These are phyloP conservation scores for Pollenia angustigena DNA, from an alignment of 2,888 invertebrate genomes.

Conservation along the genomic window DNA sequence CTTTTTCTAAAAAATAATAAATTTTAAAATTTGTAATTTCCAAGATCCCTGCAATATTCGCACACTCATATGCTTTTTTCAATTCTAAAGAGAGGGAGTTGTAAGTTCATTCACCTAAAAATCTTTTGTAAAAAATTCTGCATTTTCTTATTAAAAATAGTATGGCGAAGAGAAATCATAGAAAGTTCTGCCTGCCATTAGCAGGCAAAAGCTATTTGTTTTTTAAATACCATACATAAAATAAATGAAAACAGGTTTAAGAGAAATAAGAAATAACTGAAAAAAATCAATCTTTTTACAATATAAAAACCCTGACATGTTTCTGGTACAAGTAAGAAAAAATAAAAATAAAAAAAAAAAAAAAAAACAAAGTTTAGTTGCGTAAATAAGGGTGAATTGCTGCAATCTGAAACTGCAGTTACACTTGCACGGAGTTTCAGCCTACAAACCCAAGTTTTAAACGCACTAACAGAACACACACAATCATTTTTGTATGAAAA, in stretches of 20 bases:
- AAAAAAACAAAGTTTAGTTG: conserved; percentile 60
- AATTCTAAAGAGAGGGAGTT: conserved; percentile 15
- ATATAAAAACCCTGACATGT: conserved; percentile 67
- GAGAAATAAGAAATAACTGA: conserved; percentile 62
- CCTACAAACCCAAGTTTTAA: conserved; percentile 27
- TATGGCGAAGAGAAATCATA: conserved; percentile 66
- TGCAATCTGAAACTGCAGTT: conserved; percentile 52
- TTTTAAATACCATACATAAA: conserved; percentile 59
- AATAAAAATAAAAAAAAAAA: too few species aligned
- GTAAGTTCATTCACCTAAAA: conserved; percentile 61
- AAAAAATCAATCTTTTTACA: conserved; percentile 68
- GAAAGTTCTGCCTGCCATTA: conserved; percentile 57
- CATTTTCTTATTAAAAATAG: conserved; percentile 51
- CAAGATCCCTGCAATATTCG: conserved; percentile 47
- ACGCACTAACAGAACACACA: neutral
- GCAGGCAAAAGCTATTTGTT: conserved; percentile 36
- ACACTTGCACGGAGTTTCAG: conserved; percentile 53
- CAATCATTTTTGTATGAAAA: neutral
- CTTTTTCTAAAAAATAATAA: conserved; percentile 9
- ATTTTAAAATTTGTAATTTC: conserved; percentile 31
- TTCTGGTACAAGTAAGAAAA: conserved; percentile 43
- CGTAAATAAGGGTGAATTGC: conserved; percentile 68
- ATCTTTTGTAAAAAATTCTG: conserved; percentile 50
- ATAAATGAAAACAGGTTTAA: conserved; percentile 68
- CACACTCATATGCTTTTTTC: conserved; percentile 3